Base-by-base conservation (phyloP, 2,113 vertebrate genomes). In the Aphelocoma coerulescens region DNA sequence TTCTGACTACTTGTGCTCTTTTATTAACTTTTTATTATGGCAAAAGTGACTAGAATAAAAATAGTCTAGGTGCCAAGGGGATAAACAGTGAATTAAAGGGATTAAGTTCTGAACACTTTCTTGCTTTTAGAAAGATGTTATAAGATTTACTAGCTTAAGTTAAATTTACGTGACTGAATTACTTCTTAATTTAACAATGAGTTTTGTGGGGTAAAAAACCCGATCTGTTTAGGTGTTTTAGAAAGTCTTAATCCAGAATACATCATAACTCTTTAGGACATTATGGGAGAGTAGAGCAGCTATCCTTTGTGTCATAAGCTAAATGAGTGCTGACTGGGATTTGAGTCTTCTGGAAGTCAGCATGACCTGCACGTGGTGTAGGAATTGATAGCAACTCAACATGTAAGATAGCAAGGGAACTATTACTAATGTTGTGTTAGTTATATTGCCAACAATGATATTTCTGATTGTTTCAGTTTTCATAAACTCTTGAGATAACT, bases 51-150 rank as follows among this genome's bases (percentile, higher is more conserved):
- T 88, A 81, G 93, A 93, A 82, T 88, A 93, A 95, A 95, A 95
- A 88, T 65, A 96, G 49, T 76, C 54, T 76, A 82, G 49, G 90
- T 96, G 93, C 93, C 94, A 96, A 95, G 76, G 76, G 95, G 91
- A 96, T 96, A 97, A 95, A 85, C 85, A 95, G 83, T 88, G 88
- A 95, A 96, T 96, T 96, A 81, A 93, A 95, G 91, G 93, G 95
- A 93, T 96, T 95, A 96, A 93, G 80, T 72, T 92, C 57, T 93
- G 72, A 92, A 90, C 63, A 61, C 88, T 96, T 96, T 92, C 92
- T 63, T 91, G 90, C 83, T 89, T 94, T 96, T 90, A 89, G 88
- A 95, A 95, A 88, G 88, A 96, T 93, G 95, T 93, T 94, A 89
- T 62, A 95, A 96, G 91, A 92, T 96, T 95, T 96, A 92, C 80